Percentiles rank a stretch among this genome's conserved stretches.
Evolutionary conservation across 2,797 vertebrate species (phyloP).

Genomic region (Monodelphis domestica): DNA sequence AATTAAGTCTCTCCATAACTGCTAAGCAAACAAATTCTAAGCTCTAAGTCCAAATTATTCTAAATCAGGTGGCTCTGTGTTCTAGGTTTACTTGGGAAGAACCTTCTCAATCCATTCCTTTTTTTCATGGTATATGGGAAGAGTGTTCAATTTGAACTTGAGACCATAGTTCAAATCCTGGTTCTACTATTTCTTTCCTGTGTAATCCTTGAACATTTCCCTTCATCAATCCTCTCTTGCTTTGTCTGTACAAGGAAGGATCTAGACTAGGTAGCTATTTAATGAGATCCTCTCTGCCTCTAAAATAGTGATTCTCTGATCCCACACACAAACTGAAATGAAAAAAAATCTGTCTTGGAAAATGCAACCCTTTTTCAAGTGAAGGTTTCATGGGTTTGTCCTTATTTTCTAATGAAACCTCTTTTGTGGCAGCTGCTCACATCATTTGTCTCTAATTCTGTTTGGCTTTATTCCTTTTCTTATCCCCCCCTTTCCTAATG

Average conservation of each 20-base stretch:
- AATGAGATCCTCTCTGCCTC: neutral
- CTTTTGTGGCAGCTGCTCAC: conserved; percentile 13
- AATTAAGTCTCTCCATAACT: conserved; percentile 70
- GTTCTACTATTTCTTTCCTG: neutral
- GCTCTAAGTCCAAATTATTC: conserved; percentile 45
- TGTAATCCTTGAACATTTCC: neutral
- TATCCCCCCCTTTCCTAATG: conserved; percentile 63
- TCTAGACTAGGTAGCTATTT: neutral
- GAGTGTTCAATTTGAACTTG: neutral
- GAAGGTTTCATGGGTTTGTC: conserved; percentile 38
- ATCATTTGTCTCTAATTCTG: conserved; percentile 69
- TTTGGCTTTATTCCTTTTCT: conserved; percentile 16
- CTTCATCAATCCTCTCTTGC: neutral
- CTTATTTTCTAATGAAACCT: conserved; percentile 60
- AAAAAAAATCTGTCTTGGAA: conserved; percentile 18
- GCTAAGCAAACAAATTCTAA: conserved; percentile 46
- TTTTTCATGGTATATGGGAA: neutral
- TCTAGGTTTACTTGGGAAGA: conserved; percentile 42
- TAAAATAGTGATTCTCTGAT: conserved; percentile 13
- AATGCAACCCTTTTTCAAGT: conserved; percentile 47
- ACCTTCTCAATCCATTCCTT: neutral
- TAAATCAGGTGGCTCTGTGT: conserved; percentile 15
- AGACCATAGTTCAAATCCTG: neutral
- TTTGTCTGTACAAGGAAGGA: neutral
- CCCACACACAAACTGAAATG: neutral